Evolutionary conservation across 1,140 invertebrate species (phyloP), one percentile per base, ranked within the genome.

Genomic region (Mactra quadrangularis): DNA sequence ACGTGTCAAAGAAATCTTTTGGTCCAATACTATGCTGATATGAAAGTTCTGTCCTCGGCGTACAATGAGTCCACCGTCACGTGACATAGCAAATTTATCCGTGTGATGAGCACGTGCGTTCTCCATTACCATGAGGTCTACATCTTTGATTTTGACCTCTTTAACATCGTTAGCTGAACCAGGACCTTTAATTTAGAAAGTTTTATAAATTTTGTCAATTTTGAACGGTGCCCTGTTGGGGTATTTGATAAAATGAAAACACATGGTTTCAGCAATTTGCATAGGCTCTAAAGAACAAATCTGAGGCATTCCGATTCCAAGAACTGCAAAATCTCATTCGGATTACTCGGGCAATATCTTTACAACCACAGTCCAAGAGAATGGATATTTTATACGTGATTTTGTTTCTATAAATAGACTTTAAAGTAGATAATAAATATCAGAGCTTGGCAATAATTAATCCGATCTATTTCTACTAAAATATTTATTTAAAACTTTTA

Each of bases 61-160:
- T 3, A 85, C 22, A 15, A 85, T 47, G n/a, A 85, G 79, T 33
- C 35, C 6, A 0, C 53, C 47, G 9, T 76, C 50, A n/a, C 41
- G 22, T 7, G 41, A 47, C 27, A 35, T 25, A 6, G 31, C 35
- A 35, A 76, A 85, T n/a, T 76, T n/a, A 17, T 83, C 84, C 0
- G 78, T 82, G 33, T 81, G 47, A 41, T 89, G 88, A 15, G 59
- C 68, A 9, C n/a, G 19, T 11, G 75, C 72, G 64, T 90, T 90
- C 3, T 66, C 68, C 11, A 64, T 11, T 2, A 87, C 52, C 15
- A 75, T 53, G n/a, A 83, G 81, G 52, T 90, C 83, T 3, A 88
- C 70, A 15, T 66, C 68, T 50, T 82, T 82, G 7, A 90, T 82
- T 27, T 72, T 71, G 6, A 89, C 22, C 6, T 35, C 7, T 27